Base-by-base conservation (phyloP, 2,113 vertebrate genomes). In the Pholis gunnellus region DNA sequence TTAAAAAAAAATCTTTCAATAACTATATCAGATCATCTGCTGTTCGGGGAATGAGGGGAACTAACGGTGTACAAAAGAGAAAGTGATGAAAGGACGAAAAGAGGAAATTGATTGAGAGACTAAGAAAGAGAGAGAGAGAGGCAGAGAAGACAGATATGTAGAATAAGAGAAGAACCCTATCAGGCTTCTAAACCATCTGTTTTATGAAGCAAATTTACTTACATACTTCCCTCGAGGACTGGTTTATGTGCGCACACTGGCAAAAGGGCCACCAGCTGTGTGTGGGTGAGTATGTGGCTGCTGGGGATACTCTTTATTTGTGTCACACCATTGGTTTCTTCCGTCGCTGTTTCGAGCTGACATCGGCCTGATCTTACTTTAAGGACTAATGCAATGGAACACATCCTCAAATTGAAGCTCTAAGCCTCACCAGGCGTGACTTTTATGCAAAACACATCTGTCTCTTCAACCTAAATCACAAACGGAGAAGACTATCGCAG, bases 161-260 rank as follows among this genome's bases (percentile, higher is more conserved):
- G 72, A 71, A 83, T 29, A 11, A 70, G 50, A 80, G 79, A 61
- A 9, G 76, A 88, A 57, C 75, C 80, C 72, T 71, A 40, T 56
- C 48, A 27, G 72, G 79, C 63, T 76, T 76, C 29, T 14, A 27
- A 77, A 83, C 78, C 88, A 89, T 87, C 85, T 90, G 83, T 70
- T 88, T 89, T 78, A 80, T 25, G 52, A 59, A 77, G 80, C 34
- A 78, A 76, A 82, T 80, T 42, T 79, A 78, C 54, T 84, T 67
- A 34, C 44, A 71, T 15, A 15, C 46, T 64, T 40, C 66, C 84
- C 81, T 76, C 1, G 5, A 73, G 77, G 54, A 66, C 29, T 54
- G 46, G 36, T 67, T 54, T 63, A 59, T 66, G 57, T 76, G 69
- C 1, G 8, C 42, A 70, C 72, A 77, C 67, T 31, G 52, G 65